Conservation (phyloP, 1,140 invertebrate genomes). For the Temnothorax longispinosus region DNA sequence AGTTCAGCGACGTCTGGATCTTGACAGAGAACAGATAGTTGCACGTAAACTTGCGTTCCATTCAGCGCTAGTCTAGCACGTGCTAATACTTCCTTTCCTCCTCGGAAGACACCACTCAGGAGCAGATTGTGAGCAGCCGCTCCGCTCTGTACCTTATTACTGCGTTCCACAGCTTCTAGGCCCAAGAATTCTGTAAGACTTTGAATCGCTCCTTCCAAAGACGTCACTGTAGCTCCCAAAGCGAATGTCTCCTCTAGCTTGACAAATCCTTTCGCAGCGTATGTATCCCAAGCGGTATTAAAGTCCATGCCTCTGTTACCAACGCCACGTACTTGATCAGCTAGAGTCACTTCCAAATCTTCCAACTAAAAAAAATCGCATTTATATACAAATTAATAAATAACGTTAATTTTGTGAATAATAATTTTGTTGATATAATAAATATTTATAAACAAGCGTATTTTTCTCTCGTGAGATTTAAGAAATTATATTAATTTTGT, state of each 20-base stretch:
- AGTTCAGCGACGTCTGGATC: constrained; percentile 93
- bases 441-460: not conserved
- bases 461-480: not conserved
- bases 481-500: constrained; percentile 3
- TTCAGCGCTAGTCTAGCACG: constrained; percentile 93
- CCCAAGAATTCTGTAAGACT: constrained; percentile 96
- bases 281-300: constrained; percentile 91
- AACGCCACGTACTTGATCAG: constrained; percentile 96
- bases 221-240: constrained; percentile 91
- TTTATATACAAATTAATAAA: too few relatives aligned
- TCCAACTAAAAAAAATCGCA: constrained; percentile 90
- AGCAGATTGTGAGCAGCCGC: constrained; percentile 93
- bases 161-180: constrained; percentile 94
- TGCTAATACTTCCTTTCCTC: constrained; percentile 95
- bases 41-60: constrained; percentile 91
- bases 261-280: constrained; percentile 86
- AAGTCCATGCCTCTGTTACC: constrained; percentile 86
- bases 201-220: constrained; percentile 94
- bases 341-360: constrained; percentile 95
- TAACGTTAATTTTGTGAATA: not conserved
- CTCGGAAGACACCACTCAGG: constrained; percentile 94
- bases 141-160: constrained; percentile 94
- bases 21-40: constrained; percentile 89
- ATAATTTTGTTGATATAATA: not conserved
- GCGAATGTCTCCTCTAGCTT: constrained; percentile 97